Evolutionary conservation across 2,113 vertebrate genomes (phyloP).

Genomic region (Acinonyx jubatus): DNA sequence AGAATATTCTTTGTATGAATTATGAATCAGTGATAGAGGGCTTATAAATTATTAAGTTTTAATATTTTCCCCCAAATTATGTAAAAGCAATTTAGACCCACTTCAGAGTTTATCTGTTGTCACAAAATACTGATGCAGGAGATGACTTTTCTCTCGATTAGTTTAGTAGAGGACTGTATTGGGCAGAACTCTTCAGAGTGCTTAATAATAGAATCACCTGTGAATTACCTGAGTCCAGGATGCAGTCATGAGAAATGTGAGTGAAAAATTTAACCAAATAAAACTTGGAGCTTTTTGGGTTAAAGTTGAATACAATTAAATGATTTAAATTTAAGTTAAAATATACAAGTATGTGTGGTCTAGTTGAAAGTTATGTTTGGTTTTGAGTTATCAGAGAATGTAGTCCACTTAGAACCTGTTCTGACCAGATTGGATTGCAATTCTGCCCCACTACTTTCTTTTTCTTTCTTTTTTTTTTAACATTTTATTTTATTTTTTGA

Average conservation of each 20-base stretch:
- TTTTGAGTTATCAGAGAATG: neutral
- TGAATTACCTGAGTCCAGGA: neutral
- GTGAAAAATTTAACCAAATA: neutral
- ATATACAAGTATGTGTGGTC: neutral
- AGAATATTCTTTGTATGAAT: constrained; percentile 36
- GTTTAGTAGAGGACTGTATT: neutral
- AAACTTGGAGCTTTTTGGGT: neutral
- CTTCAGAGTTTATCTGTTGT: constrained; percentile 14
- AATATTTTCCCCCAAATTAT: neutral
- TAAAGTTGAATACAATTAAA: neutral
- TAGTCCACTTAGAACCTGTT: neutral
- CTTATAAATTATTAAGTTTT: constrained; percentile 44
- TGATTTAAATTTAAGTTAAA: neutral
- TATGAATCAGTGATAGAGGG: neutral
- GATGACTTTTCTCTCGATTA: neutral
- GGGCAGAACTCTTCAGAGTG: neutral
- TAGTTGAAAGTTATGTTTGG: neutral
- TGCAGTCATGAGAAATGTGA: neutral
- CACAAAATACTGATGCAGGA: neutral
- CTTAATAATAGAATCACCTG: neutral
- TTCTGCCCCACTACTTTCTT: neutral
- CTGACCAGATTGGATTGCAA: neutral
- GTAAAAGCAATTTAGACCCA: neutral
- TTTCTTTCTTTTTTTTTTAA: too few relatives aligned
- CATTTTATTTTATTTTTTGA: too few relatives aligned